These are phyloP conservation scores for Latheticus oryzae DNA, from an alignment of 2,888 invertebrate species.

Conservation along the genomic window DNA sequence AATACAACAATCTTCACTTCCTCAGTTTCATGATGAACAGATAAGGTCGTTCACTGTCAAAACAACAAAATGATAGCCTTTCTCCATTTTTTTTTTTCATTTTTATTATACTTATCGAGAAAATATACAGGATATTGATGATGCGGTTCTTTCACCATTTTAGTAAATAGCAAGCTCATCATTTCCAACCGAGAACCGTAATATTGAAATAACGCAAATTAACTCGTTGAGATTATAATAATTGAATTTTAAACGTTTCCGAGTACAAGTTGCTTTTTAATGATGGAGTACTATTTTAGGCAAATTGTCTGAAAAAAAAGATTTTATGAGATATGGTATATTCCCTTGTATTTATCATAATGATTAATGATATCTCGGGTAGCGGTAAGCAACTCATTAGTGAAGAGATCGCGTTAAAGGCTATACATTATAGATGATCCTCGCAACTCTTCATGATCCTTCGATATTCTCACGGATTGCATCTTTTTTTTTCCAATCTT, in stretches of 20 bases:
- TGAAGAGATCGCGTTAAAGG: conserved; percentile 36
- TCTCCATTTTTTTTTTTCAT: too few relatives aligned
- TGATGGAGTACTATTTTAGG: conserved; percentile 14
- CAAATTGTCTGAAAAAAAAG: not conserved
- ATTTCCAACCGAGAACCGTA: conserved; percentile 13
- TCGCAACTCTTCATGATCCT: conserved; percentile 34
- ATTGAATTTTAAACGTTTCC: conserved; percentile 23
- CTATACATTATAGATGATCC: conserved; percentile 36
- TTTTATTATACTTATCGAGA: too few relatives aligned
- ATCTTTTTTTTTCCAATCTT: conserved; percentile 7
- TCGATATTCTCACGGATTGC: conserved; percentile 29
- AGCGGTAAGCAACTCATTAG: conserved; percentile 38
- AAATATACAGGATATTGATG: too few relatives aligned
- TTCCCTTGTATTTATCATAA: conserved; percentile 35
- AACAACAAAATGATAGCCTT: too few relatives aligned
- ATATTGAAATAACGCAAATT: conserved; percentile 21
- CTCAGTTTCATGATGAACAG: conserved; percentile 12
- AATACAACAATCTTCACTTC: conserved; percentile 18
- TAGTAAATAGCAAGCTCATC: conserved; percentile 10
- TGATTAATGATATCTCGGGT: conserved; percentile 34
- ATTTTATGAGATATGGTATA: conserved; percentile 27
- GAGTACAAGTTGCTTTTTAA: conserved; percentile 4
- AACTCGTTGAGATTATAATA: conserved; percentile 15
- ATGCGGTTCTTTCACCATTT: conserved; percentile 10
- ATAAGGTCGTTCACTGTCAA: too few relatives aligned